phyloP scores from a whole-genome alignment of 1,140 invertebrate genomes.

The Atopsyche davidsoni region DNA sequence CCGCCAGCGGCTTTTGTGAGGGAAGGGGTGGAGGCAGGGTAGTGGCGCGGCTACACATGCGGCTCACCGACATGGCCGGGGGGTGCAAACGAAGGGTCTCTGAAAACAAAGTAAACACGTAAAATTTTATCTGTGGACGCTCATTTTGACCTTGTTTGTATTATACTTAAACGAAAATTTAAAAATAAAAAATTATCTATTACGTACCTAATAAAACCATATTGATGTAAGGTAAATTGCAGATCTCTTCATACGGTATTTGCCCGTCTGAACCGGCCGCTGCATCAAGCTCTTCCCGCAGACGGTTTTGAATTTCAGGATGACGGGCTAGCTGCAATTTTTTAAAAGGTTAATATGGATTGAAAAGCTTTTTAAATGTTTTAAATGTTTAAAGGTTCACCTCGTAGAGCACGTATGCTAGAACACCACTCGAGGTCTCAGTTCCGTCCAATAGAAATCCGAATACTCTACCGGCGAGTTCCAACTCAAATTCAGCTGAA shows the following conservation, averaged over 20 bases:
- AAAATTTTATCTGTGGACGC: not conserved
- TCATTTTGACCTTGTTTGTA: no score
- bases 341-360: not conserved
- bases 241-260: conserved; percentile 10
- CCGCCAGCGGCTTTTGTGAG: not conserved
- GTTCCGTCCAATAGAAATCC: conserved; percentile 15
- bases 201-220: conserved; percentile 18
- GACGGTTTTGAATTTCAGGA: conserved; percentile 14
- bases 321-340: conserved; percentile 9
- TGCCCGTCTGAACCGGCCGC: conserved; percentile 1
- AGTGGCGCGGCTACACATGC: conserved; percentile 12
- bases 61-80: not conserved
- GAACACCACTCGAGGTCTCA: conserved; percentile 9
- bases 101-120: conserved; percentile 8
- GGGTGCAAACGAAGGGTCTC: conserved; percentile 17
- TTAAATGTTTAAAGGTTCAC: not conserved
- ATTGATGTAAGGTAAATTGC: conserved; percentile 15
- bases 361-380: not conserved
- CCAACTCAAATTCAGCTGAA: conserved; percentile 1
- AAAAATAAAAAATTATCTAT: no score
- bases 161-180: no score
- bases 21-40: conserved; percentile 4
- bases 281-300: conserved; percentile 8
- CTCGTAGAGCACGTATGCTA: conserved; percentile 9
- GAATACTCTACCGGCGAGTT: conserved; percentile 12